A percentile compares a stretch with the other conserved stretches of the same genome.
These are phyloP conservation scores for Seriola rivoliana DNA, from an alignment of 2,113 vertebrate species.

Conservation along the genomic window DNA sequence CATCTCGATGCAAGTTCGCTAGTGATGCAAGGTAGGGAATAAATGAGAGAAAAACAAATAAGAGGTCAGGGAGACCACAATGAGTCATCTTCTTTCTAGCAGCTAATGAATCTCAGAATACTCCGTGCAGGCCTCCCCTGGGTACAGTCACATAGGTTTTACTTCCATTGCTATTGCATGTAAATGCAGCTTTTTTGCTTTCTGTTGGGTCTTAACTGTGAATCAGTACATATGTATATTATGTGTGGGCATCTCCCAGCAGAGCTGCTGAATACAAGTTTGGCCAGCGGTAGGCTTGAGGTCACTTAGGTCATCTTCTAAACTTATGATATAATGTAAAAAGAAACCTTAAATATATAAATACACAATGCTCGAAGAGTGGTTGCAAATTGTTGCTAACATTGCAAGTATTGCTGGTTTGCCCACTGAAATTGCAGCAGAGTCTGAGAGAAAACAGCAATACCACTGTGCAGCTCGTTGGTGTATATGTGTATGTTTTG, in stretches of 20 bases:
- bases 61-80: constrained; percentile 77
- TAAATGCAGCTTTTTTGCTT: constrained; percentile 57
- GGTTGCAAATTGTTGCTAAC: constrained; percentile 13
- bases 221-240: constrained; percentile 10
- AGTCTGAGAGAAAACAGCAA: constrained; percentile 3
- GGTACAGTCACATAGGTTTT: constrained; percentile 59
- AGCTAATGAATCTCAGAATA: constrained; percentile 82
- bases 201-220: constrained; percentile 24
- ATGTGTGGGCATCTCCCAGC: constrained; percentile 12
- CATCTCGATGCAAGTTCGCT: constrained; percentile 62
- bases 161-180: constrained; percentile 53
- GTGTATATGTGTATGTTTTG: constrained; percentile 22
- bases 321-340: neutral
- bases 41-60: constrained; percentile 81
- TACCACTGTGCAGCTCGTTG: neutral
- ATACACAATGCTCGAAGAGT: neutral
- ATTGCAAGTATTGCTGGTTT: constrained; percentile 15
- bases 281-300: neutral
- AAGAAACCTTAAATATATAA: neutral
- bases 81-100: constrained; percentile 78
- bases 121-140: constrained; percentile 56
- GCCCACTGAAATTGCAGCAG: neutral
- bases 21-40: constrained; percentile 67
- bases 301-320: constrained; percentile 13
- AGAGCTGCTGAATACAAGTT: constrained; percentile 3